Evolutionary conservation across 2,888 invertebrate species (phyloP).

Genomic region (Parelbella ahira): DNA sequence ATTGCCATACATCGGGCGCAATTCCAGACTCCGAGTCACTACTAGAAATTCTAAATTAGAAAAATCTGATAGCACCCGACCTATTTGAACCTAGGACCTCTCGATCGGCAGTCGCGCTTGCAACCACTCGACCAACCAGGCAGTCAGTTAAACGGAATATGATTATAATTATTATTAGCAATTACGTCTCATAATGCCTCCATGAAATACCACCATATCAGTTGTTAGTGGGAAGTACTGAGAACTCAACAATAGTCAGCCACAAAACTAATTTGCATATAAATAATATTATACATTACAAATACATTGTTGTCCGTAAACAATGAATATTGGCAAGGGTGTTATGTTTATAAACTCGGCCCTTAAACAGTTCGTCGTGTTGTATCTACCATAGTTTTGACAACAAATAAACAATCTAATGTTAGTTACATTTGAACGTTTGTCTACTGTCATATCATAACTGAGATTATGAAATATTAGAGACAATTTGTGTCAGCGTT

Average conservation of each 20-base stretch:
- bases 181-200: too few relatives aligned
- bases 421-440: conserved; percentile 11
- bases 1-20: too few relatives aligned
- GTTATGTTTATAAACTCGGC: conserved; percentile 63
- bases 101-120: too few relatives aligned
- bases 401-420: conserved; percentile 32
- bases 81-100: too few relatives aligned
- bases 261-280: conserved; percentile 52
- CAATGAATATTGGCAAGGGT: conserved; percentile 60
- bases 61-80: too few relatives aligned
- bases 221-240: conserved; percentile 41
- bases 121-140: too few relatives aligned
- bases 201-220: conserved; percentile 23
- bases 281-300: conserved; percentile 53
- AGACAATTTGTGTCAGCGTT: too few relatives aligned
- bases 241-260: conserved; percentile 47
- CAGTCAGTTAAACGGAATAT: too few relatives aligned
- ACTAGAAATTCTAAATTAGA: too few relatives aligned
- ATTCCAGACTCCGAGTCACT: too few relatives aligned
- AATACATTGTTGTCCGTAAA: conserved; percentile 57
- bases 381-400: conserved; percentile 32
- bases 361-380: conserved; percentile 41
- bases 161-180: too few relatives aligned
- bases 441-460: background rate
- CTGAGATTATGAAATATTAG: too few relatives aligned